These are phyloP conservation scores for Ochotona curzoniae DNA, from an alignment of 2,113 vertebrate species.

Conservation along the genomic window DNA sequence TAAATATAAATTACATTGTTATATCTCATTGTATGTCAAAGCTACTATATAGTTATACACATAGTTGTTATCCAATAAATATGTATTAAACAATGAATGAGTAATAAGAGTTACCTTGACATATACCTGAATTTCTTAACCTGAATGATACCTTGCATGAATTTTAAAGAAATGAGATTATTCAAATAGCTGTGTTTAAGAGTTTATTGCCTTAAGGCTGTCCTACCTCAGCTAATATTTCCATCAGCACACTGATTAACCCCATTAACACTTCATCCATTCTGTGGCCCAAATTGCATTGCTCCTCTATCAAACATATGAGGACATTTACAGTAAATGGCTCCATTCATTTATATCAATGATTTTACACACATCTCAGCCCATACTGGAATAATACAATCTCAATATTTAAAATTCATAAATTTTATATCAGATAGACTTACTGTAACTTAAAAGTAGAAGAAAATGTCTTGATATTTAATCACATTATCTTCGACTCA, in stretches of 20 bases:
- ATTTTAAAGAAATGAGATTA: not conserved
- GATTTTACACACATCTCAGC: not conserved
- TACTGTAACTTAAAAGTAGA: constrained; percentile 30
- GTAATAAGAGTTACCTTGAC: not conserved
- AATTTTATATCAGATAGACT: not conserved
- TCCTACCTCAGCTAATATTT: not conserved
- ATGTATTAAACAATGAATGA: constrained; percentile 8
- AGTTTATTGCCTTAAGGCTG: not conserved
- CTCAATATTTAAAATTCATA: constrained; percentile 29
- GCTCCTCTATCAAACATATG: constrained; percentile 48
- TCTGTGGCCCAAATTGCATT: constrained; percentile 3
- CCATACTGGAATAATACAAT: not conserved
- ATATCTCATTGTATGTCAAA: not conserved
- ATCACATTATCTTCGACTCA: constrained; percentile 2
- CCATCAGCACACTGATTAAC: constrained; percentile 22
- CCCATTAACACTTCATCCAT: constrained; percentile 10
- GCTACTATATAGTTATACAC: not conserved
- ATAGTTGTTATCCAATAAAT: not conserved
- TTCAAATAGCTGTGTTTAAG: not conserved
- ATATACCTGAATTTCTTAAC: not conserved
- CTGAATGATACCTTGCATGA: not conserved
- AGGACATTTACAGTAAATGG: constrained; percentile 27
- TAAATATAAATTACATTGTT: not conserved
- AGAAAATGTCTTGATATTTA: constrained; percentile 36
- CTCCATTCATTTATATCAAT: not conserved